Evolutionary conservation across 1,140 invertebrate genomes (phyloP).

Genomic region (Diuraphis noxia): DNA sequence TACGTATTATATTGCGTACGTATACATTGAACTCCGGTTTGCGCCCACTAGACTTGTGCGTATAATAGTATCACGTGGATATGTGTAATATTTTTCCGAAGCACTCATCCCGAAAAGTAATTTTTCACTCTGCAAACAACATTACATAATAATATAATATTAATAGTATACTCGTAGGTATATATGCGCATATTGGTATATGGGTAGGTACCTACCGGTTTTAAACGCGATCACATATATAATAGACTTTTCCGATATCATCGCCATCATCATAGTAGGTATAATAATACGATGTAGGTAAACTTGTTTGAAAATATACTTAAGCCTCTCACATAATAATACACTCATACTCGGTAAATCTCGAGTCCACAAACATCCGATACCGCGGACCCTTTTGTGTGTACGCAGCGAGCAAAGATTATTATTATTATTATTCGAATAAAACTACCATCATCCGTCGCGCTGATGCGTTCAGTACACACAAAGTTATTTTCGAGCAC

Average conservation of each 20-base stretch:
- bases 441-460: neutral
- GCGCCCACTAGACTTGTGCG: neutral
- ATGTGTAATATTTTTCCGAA: neutral
- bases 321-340: neutral
- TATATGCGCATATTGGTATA: neutral
- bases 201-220: neutral
- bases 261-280: too few species aligned
- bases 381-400: neutral
- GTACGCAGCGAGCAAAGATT: neutral
- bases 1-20: neutral
- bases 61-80: too few species aligned
- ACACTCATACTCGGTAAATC: conserved; percentile 8
- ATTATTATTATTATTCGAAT: neutral
- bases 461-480: neutral
- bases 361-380: neutral
- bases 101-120: neutral
- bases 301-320: conserved; percentile 1
- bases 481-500: neutral
- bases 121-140: conserved; percentile 40
- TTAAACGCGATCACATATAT: neutral
- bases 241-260: conserved; percentile 30
- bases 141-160: neutral
- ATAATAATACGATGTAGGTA: neutral
- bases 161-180: too few species aligned
- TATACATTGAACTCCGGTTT: neutral